Conservation (phyloP, 1,140 invertebrate genomes). For the Harlomillsia oculata region DNA sequence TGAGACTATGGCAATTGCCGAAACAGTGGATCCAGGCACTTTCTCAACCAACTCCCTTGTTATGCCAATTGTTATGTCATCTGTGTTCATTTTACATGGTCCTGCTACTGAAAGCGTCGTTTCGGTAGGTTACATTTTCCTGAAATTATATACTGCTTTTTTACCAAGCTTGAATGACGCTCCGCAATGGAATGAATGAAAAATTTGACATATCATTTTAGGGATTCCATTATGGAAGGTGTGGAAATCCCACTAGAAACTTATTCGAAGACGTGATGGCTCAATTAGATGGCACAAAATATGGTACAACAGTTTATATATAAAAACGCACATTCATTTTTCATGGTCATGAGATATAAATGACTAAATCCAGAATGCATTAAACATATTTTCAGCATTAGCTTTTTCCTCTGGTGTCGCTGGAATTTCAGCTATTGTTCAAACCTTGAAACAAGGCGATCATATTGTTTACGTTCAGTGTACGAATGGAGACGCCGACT, state of each 20-base stretch:
- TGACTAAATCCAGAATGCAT: background rate
- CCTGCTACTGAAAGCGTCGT: slow-evolving; percentile 18
- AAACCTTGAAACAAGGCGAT: slow-evolving; percentile 72
- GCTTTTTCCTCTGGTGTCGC: slow-evolving; percentile 84
- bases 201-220: slow-evolving; percentile 39
- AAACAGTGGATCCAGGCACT: slow-evolving; percentile 23
- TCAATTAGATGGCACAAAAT: slow-evolving; percentile 78
- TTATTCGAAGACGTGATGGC: slow-evolving; percentile 82
- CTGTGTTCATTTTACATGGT: slow-evolving; percentile 25
- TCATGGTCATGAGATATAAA: background rate
- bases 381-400: slow-evolving; percentile 43
- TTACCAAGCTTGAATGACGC: too few relatives aligned
- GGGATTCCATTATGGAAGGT: slow-evolving; percentile 84
- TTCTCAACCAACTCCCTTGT: slow-evolving; percentile 23
- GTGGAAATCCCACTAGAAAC: slow-evolving; percentile 88
- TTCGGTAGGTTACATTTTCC: background rate
- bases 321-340: background rate
- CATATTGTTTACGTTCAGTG: slow-evolving; percentile 87
- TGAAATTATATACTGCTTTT: too few relatives aligned
- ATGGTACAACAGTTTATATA: slow-evolving; percentile 47
- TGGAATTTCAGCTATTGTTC: slow-evolving; percentile 62
- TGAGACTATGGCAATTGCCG: slow-evolving; percentile 25
- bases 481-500: slow-evolving; percentile 70
- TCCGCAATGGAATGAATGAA: background rate
- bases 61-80: slow-evolving; percentile 29